Percentiles rank a stretch among this genome's conserved stretches.
These are phyloP conservation scores for Antedon mediterranea DNA, from an alignment of 53 echinoderm and acorn worm species.

Conservation along the genomic window DNA sequence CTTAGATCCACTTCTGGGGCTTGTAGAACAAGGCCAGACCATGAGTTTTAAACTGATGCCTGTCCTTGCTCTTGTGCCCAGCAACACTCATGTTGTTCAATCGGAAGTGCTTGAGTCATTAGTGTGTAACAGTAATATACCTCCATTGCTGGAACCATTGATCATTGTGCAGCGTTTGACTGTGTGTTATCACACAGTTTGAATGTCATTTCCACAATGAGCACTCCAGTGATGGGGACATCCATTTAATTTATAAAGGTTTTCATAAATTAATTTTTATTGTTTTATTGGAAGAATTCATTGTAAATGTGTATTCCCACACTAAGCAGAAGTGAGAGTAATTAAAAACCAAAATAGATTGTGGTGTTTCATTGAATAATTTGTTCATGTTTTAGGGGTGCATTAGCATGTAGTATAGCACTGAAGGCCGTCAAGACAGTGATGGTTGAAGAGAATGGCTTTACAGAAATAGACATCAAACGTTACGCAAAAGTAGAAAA, in stretches of 20 bases:
- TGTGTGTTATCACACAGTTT: neutral
- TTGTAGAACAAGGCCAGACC: neutral
- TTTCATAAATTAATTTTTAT: too few relatives aligned
- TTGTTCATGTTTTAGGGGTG: constrained; percentile 42
- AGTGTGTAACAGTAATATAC: constrained; percentile 90
- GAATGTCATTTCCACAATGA: neutral
- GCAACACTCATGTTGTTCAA: constrained; percentile 93
- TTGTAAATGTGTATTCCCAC: too few relatives aligned
- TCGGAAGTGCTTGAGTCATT: constrained; percentile 99
- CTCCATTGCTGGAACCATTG: constrained; percentile 26
- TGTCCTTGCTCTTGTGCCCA: constrained; percentile 23
- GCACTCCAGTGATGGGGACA: neutral
- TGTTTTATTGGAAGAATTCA: too few relatives aligned
- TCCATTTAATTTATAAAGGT: too few relatives aligned
- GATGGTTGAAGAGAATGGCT: constrained; percentile 71
- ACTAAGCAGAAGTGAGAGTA: too few relatives aligned
- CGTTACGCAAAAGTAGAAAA: constrained; percentile 97
- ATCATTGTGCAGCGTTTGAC: neutral
- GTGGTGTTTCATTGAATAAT: too few relatives aligned
- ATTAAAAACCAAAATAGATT: too few relatives aligned
- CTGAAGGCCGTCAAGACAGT: constrained; percentile 83
- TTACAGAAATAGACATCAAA: constrained; percentile 97
- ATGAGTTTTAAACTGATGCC: neutral
- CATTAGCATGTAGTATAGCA: constrained; percentile 77
- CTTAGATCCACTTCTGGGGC: constrained; percentile 1